These are phyloP conservation scores for Proterorhinus semilunaris DNA, from an alignment of 2,113 vertebrate species.

Conservation along the genomic window DNA sequence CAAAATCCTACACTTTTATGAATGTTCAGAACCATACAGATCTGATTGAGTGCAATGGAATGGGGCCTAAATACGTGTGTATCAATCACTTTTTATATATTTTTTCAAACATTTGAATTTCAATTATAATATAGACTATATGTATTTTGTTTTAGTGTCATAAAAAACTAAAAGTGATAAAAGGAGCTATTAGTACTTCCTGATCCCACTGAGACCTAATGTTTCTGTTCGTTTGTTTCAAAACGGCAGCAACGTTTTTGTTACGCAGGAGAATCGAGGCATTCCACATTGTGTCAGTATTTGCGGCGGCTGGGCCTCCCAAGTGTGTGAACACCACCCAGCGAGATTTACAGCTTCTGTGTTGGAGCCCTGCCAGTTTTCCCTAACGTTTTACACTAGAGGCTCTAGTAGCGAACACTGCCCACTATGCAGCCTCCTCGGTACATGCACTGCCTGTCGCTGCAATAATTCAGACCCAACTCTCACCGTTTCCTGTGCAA, in stretches of 20 bases:
- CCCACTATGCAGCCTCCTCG: slow-evolving; percentile 41
- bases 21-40: too few relatives aligned
- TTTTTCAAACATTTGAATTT: too few relatives aligned
- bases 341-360: slow-evolving; percentile 60
- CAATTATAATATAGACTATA: too few relatives aligned
- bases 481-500: slow-evolving; percentile 41
- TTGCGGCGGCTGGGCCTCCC: slow-evolving; percentile 21
- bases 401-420: slow-evolving; percentile 17
- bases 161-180: too few relatives aligned
- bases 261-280: slow-evolving; percentile 10
- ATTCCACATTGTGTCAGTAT: slow-evolving; percentile 40
- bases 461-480: slow-evolving; percentile 48
- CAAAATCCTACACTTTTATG: too few relatives aligned
- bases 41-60: too few relatives aligned
- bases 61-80: too few relatives aligned
- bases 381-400: slow-evolving; percentile 34
- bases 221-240: background rate
- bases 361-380: slow-evolving; percentile 53
- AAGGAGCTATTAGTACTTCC: too few relatives aligned
- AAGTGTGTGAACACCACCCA: slow-evolving; percentile 24
- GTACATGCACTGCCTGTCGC: slow-evolving; percentile 32
- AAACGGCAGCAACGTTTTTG: slow-evolving; percentile 11
- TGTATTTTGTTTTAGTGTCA: too few relatives aligned
- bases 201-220: too few relatives aligned
- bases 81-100: too few relatives aligned